These are phyloP conservation scores for Lynx canadensis DNA, from an alignment of 2,113 vertebrate genomes.

Conservation along the genomic window DNA sequence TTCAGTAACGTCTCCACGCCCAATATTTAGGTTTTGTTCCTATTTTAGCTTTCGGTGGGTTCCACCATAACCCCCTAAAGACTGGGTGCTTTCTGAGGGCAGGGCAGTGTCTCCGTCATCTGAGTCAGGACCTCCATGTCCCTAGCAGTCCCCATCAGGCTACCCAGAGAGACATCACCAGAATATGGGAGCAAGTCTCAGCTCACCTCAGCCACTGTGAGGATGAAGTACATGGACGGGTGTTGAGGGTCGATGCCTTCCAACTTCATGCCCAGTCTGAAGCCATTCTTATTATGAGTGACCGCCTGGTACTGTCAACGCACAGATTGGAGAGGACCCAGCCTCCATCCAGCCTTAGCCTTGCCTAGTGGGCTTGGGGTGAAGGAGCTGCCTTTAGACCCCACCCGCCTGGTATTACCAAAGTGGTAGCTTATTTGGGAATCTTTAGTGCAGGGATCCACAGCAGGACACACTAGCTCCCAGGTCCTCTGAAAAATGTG, in stretches of 20 bases:
- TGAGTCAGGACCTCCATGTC: background rate
- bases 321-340: conserved; percentile 71
- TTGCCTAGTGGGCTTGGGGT: conserved; percentile 60
- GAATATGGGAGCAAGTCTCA: background rate
- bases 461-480: background rate
- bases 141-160: background rate
- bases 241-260: conserved; percentile 98
- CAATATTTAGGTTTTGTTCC: background rate
- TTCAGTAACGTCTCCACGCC: background rate
- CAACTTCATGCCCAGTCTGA: conserved; percentile 98
- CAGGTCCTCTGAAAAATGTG: background rate
- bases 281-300: conserved; percentile 92
- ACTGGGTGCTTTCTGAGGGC: background rate
- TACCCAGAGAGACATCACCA: background rate
- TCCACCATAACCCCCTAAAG: background rate
- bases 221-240: conserved; percentile 98
- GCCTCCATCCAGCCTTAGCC: conserved; percentile 66
- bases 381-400: conserved; percentile 66
- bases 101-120: background rate
- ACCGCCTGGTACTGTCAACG: conserved; percentile 75
- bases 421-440: background rate
- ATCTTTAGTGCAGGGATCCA: background rate
- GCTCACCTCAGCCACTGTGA: conserved; percentile 97
- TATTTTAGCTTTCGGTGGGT: background rate
- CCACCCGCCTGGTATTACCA: conserved; percentile 20